Base-by-base conservation (phyloP, 2,797 vertebrate genomes). In the Apogon hyalosoma region DNA sequence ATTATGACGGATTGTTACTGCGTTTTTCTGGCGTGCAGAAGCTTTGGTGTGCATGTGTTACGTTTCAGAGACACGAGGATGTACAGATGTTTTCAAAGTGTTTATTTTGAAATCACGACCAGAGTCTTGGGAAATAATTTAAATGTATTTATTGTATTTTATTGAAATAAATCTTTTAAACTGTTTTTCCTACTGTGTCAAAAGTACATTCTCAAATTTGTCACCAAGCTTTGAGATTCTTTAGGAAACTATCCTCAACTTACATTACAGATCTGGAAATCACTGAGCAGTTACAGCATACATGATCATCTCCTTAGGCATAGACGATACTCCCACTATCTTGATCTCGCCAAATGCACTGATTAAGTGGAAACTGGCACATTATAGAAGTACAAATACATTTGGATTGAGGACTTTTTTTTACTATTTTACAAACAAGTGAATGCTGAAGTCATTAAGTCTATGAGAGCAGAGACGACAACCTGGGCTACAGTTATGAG, bases 71-170 rank as follows among this genome's bases (percentile, higher is more conserved):
- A 93, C 73, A 65, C 49, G 79, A 93, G 75, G 88, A 94, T 97
- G 96, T 97, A 98, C 96, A 97, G 95, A 95, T 90, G 94, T 95
- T 96, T 95, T 93, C 92, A 92, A 93, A 90, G 91, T 94, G 91
- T 94, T 95, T 93, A 90, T 90, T 92, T 92, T 88, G 82, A 92
- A 87, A 86, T 91, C 94, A 95, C 88, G 90, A 80, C 92, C 92
- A 89, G 87, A 89, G 89, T 93, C 87, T 87, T 82, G 71, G 74
- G 71, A 93, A 91, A 90, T 69, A 77, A 89, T 90, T 90, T 82
- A 85, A 90, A 80, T 87, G 92, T 59, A 87, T 89, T 92, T 94
- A 90, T 83, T 92, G 89, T 94, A 94, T 95, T 94, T 95, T 95
- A 90, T 63, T 89, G 85, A 92, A 95, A 94, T 94, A 93, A 94